phyloP scores from a whole-genome alignment of 2,888 invertebrate genomes.

The Hesperia comma region DNA sequence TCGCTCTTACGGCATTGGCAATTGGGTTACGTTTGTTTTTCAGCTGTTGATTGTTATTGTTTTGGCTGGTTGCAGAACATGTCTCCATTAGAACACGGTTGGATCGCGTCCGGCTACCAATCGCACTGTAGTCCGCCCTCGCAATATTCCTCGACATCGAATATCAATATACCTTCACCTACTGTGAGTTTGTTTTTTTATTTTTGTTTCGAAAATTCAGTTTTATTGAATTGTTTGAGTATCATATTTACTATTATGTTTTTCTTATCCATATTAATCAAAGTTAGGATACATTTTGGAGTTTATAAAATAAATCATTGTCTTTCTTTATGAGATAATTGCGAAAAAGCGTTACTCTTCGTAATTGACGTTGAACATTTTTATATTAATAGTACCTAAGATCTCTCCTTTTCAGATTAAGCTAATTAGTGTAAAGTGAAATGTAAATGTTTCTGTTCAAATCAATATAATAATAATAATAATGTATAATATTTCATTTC shows the following conservation, averaged over 20 bases:
- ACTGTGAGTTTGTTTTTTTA: conserved; percentile 74
- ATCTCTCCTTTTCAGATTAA: too few species aligned
- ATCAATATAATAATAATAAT: too few species aligned
- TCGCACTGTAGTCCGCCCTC: conserved; percentile 83
- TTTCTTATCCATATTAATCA: too few species aligned
- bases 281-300: too few species aligned
- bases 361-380: too few species aligned
- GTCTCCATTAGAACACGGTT: conserved; percentile 85
- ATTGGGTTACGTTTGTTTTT: conserved; percentile 20
- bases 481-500: not conserved
- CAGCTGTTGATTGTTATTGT: conserved; percentile 35
- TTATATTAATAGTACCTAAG: too few species aligned
- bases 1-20: conserved; percentile 30
- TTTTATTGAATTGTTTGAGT: not conserved
- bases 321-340: too few species aligned
- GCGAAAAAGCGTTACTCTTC: too few species aligned
- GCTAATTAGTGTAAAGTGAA: too few species aligned
- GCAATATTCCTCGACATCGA: conserved; percentile 80
- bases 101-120: conserved; percentile 84
- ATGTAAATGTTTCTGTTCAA: too few species aligned
- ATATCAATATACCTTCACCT: conserved; percentile 85
- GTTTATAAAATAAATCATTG: too few species aligned
- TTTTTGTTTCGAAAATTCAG: conserved; percentile 40
- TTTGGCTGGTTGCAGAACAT: conserved; percentile 72
- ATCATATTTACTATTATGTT: not conserved